phyloP scores from a whole-genome alignment of 2,113 vertebrate species.

The Nothobranchius kuhntae region DNA sequence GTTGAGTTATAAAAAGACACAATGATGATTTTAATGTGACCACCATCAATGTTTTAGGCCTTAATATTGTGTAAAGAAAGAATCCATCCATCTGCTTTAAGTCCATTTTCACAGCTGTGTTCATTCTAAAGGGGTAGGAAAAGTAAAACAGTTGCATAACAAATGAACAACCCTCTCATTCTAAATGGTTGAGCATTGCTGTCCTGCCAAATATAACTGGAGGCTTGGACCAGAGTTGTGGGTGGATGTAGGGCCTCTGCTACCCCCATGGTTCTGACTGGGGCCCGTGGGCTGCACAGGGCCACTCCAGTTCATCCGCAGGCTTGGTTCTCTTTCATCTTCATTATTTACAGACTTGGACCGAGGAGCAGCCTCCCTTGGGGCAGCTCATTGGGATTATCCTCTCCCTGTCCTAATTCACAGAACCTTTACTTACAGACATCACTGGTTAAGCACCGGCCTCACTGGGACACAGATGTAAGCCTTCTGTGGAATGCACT shows the following conservation, averaged over 20 bases:
- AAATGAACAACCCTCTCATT: slow-evolving; percentile 50
- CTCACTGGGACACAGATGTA: slow-evolving; percentile 54
- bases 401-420: slow-evolving; percentile 34
- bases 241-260: slow-evolving; percentile 44
- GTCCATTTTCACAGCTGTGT: slow-evolving; percentile 9
- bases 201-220: slow-evolving; percentile 52
- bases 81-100: slow-evolving; percentile 4
- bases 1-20: background rate
- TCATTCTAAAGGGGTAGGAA: slow-evolving; percentile 14
- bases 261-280: slow-evolving; percentile 47
- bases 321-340: slow-evolving; percentile 63
- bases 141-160: slow-evolving; percentile 59
- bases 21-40: background rate
- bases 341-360: slow-evolving; percentile 69
- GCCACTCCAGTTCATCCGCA: slow-evolving; percentile 59
- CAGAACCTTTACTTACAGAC: slow-evolving; percentile 66
- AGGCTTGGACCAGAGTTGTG: slow-evolving; percentile 44
- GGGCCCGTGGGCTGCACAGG: slow-evolving; percentile 58
- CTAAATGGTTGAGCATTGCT: slow-evolving; percentile 46
- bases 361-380: slow-evolving; percentile 55
- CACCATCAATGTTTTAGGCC: slow-evolving; percentile 18
- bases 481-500: slow-evolving; percentile 43
- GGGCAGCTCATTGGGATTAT: slow-evolving; percentile 58
- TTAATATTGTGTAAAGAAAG: slow-evolving; percentile 2
- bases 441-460: slow-evolving; percentile 60